A percentile compares a stretch with the other conserved stretches of the same genome.
Conservation (phyloP, 2,113 vertebrate genomes). For the Ammodytes dubius region DNA sequence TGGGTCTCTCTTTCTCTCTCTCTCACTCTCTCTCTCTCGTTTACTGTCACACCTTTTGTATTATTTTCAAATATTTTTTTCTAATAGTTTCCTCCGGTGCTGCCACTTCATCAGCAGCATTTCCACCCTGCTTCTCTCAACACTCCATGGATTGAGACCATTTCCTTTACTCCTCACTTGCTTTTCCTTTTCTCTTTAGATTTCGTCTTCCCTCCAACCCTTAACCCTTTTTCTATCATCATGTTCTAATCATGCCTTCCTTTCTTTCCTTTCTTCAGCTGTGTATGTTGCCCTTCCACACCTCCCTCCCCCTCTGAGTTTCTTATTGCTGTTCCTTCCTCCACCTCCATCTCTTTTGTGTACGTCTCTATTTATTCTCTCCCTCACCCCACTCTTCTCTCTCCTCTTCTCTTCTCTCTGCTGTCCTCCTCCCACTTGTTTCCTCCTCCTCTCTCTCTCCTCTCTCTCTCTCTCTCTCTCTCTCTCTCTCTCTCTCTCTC, state of each 20-base stretch:
- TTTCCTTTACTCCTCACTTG: background rate
- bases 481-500: slow-evolving; percentile 31
- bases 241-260: slow-evolving; percentile 63
- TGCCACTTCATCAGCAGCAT: slow-evolving; percentile 11
- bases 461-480: slow-evolving; percentile 8
- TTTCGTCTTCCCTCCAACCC: slow-evolving; percentile 39
- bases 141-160: slow-evolving; percentile 3
- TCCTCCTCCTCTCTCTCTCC: slow-evolving; percentile 57
- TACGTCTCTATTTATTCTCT: slow-evolving; percentile 80
- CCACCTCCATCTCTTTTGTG: slow-evolving; percentile 82
- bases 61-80: slow-evolving; percentile 46
- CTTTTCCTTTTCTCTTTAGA: background rate
- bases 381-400: slow-evolving; percentile 65
- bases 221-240: slow-evolving; percentile 47
- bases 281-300: slow-evolving; percentile 40
- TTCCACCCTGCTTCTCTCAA: background rate
- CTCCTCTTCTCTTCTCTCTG: slow-evolving; percentile 63
- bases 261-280: slow-evolving; percentile 61
- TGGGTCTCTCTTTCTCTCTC: slow-evolving; percentile 51
- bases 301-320: slow-evolving; percentile 55
- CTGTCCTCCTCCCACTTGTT: slow-evolving; percentile 73
- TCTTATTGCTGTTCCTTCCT: slow-evolving; percentile 75
- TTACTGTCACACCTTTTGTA: slow-evolving; percentile 59
- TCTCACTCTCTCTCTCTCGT: slow-evolving; percentile 30
- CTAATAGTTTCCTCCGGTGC: slow-evolving; percentile 29